Evolutionary conservation across 2,888 invertebrate genomes (phyloP).

Genomic region (Cephus sareptanus): DNA sequence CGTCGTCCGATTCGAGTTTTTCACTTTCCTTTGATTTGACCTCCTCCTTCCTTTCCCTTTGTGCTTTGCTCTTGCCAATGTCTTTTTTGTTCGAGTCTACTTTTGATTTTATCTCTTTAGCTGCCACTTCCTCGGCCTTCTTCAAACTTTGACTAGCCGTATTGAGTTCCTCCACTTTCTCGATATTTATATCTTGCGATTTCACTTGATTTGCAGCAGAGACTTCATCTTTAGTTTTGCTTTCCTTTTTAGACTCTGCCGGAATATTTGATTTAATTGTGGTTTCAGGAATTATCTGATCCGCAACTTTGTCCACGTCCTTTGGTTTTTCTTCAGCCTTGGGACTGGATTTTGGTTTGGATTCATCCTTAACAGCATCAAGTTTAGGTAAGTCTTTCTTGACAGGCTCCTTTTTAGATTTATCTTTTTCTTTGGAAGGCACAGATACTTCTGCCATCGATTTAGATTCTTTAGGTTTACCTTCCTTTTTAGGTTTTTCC

Average conservation of each 20-base stretch:
- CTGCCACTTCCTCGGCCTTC: neutral
- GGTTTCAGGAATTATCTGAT: neutral
- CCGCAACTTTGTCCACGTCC: neutral
- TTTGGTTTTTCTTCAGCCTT: neutral
- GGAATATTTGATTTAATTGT: slow-evolving; percentile 1
- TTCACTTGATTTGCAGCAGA: neutral
- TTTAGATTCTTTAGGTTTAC: neutral
- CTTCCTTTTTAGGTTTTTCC: slow-evolving; percentile 18
- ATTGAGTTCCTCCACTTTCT: neutral
- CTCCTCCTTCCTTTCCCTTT: slow-evolving; percentile 11
- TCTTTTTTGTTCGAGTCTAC: neutral
- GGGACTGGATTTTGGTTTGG: slow-evolving; percentile 1
- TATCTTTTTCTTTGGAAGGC: neutral
- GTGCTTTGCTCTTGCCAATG: neutral
- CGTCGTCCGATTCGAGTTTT: neutral
- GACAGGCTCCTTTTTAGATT: neutral
- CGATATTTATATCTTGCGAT: neutral
- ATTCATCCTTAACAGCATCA: slow-evolving; percentile 2
- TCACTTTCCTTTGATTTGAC: slow-evolving; percentile 5
- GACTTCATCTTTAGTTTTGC: slow-evolving; percentile 16
- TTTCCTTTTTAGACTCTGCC: slow-evolving; percentile 20
- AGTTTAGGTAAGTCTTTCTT: slow-evolving; percentile 9
- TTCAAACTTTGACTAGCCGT: neutral
- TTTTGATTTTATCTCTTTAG: slow-evolving; percentile 1
- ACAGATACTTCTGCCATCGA: neutral